phyloP scores from a whole-genome alignment of 2,113 vertebrate genomes.

The Forbesichthys papilliferus region DNA sequence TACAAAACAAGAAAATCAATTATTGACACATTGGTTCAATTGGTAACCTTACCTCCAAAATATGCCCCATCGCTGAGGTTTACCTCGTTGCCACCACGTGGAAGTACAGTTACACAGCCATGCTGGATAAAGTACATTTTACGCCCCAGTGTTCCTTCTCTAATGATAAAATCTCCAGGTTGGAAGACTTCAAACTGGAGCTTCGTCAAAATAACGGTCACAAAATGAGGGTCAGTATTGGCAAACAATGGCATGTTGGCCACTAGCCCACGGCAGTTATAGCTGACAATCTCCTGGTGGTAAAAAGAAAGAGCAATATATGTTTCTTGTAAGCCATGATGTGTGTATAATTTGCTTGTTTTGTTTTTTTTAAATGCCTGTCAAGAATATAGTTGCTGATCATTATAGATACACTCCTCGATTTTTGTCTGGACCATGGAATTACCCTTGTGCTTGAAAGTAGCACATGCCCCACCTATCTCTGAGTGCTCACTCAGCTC shows the following conservation, averaged over 20 bases:
- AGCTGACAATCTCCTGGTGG: constrained; percentile 93
- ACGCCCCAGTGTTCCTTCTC: constrained; percentile 91
- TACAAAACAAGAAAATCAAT: not conserved
- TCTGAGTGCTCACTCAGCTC: too few species aligned
- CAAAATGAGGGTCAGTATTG: constrained; percentile 95
- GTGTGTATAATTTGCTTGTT: not conserved
- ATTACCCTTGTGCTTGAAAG: too few species aligned
- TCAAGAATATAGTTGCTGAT: too few species aligned
- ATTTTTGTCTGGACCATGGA: too few species aligned
- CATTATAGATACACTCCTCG: too few species aligned
- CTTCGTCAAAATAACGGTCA: constrained; percentile 94
- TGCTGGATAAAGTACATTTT: constrained; percentile 99
- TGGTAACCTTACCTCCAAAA: constrained; percentile 85
- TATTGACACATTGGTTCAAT: not conserved
- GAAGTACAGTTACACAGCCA: constrained; percentile 87
- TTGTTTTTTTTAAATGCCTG: not conserved
- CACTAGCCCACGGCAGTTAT: constrained; percentile 93
- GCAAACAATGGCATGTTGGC: constrained; percentile 97
- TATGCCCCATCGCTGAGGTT: constrained; percentile 91
- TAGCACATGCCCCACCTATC: too few species aligned
- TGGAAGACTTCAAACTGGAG: constrained; percentile 94
- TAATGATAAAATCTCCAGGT: constrained; percentile 88
- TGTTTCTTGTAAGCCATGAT: not conserved
- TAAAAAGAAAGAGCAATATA: constrained; percentile 1
- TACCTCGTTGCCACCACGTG: constrained; percentile 88